Conservation (phyloP, 2,797 vertebrate species). For the Tachyglossus aculeatus region DNA sequence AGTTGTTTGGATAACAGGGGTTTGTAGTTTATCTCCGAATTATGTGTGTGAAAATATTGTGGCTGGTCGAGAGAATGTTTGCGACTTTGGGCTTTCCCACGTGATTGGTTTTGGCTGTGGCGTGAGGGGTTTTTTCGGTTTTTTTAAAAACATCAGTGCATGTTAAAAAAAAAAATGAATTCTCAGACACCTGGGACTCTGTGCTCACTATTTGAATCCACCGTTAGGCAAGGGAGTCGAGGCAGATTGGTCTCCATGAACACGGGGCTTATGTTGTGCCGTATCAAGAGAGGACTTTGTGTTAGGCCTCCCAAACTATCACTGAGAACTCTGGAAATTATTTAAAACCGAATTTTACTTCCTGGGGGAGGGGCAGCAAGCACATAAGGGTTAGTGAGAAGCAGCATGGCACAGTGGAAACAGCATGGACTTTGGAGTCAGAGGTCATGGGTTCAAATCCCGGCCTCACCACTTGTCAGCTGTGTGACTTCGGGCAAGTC, state of each 20-base stretch:
- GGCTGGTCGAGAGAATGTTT: neutral
- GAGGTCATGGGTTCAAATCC: no score
- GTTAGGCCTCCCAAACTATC: conserved; percentile 52
- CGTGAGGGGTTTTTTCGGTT: conserved; percentile 30
- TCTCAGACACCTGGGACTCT: conserved; percentile 9
- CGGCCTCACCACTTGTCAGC: no score
- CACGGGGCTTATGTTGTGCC: conserved; percentile 13
- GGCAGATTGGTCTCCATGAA: conserved; percentile 46
- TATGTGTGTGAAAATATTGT: no score
- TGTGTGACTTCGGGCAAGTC: no score
- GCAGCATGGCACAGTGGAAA: no score
- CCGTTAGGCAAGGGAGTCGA: conserved; percentile 27
- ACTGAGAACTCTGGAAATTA: conserved; percentile 57
- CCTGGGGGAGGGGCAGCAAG: no score
- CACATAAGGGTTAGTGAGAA: no score
- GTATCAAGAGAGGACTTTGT: conserved; percentile 42
- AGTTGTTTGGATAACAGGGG: neutral
- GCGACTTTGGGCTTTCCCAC: neutral
- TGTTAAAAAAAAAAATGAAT: conserved; percentile 35
- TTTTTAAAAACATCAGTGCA: conserved; percentile 7
- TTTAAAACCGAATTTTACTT: conserved; percentile 22
- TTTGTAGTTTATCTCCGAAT: no score
- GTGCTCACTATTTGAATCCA: neutral
- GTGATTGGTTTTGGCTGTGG: conserved; percentile 14
- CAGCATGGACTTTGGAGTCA: no score